phyloP scores from a whole-genome alignment of 2,888 invertebrate species.

The Mimachlamys varia region DNA sequence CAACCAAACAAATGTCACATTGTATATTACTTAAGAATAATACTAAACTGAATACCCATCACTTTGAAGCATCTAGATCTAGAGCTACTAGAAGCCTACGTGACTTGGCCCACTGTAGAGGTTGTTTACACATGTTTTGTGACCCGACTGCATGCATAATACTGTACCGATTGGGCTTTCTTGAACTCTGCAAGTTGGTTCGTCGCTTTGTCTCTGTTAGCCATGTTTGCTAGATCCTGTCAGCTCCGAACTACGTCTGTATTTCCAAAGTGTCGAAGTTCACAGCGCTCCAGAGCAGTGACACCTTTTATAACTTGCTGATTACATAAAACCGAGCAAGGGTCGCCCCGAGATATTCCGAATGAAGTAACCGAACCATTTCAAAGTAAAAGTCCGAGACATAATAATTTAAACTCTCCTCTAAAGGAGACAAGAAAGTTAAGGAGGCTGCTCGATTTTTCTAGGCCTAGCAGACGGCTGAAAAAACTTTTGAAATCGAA shows the following conservation, averaged over 20 bases:
- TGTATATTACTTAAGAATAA: no score
- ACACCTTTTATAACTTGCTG: background rate
- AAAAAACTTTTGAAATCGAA: no score
- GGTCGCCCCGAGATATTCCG: background rate
- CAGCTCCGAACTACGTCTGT: constrained; percentile 8
- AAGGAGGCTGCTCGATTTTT: background rate
- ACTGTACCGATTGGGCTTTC: constrained; percentile 66
- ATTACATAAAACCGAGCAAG: background rate
- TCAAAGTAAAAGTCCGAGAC: background rate
- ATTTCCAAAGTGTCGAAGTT: background rate
- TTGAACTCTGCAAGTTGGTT: constrained; percentile 76
- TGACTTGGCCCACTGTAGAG: background rate
- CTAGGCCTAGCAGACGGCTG: background rate
- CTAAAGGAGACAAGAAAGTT: background rate
- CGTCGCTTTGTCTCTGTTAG: constrained; percentile 72
- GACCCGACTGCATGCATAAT: no score
- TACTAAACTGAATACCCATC: background rate
- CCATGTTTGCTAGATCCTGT: constrained; percentile 60
- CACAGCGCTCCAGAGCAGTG: background rate
- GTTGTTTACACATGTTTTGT: no score
- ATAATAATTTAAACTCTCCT: background rate
- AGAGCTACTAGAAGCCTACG: background rate
- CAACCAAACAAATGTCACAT: no score
- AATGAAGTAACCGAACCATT: background rate
- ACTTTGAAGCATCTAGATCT: background rate